These are phyloP conservation scores for Prunella strophiata DNA, from an alignment of 2,797 vertebrate species.

Conservation along the genomic window DNA sequence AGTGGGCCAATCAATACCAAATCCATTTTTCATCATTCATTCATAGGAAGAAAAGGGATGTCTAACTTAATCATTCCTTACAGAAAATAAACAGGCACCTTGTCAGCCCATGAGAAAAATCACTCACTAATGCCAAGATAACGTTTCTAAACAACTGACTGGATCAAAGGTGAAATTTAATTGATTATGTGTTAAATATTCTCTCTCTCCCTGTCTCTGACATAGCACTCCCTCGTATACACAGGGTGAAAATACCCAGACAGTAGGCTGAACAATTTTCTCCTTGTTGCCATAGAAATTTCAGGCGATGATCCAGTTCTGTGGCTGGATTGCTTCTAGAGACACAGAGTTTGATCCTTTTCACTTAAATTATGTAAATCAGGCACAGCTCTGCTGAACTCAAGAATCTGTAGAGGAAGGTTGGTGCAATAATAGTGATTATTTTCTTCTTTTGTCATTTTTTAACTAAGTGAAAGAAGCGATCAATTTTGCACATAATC, in stretches of 20 bases:
- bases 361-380: background rate
- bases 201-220: slow-evolving; percentile 1
- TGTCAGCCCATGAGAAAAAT: slow-evolving; percentile 55
- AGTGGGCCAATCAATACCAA: slow-evolving; percentile 25
- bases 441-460: background rate
- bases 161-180: slow-evolving; percentile 72
- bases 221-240: background rate
- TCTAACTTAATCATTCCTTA: slow-evolving; percentile 45
- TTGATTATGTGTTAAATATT: slow-evolving; percentile 67
- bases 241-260: slow-evolving; percentile 26
- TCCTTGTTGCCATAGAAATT: slow-evolving; percentile 63
- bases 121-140: slow-evolving; percentile 38
- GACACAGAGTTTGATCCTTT: background rate
- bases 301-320: background rate
- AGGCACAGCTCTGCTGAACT: background rate
- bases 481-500: background rate
- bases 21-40: slow-evolving; percentile 51
- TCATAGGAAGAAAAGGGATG: slow-evolving; percentile 51
- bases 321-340: background rate
- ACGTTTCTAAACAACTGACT: slow-evolving; percentile 72
- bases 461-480: background rate
- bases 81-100: slow-evolving; percentile 64
- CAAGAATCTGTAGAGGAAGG: background rate
- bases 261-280: slow-evolving; percentile 29
- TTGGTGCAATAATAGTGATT: background rate